A percentile compares a stretch with the other conserved stretches of the same genome.
Conservation (phyloP, 2,888 invertebrate species). For the Ochropacha duplaris region DNA sequence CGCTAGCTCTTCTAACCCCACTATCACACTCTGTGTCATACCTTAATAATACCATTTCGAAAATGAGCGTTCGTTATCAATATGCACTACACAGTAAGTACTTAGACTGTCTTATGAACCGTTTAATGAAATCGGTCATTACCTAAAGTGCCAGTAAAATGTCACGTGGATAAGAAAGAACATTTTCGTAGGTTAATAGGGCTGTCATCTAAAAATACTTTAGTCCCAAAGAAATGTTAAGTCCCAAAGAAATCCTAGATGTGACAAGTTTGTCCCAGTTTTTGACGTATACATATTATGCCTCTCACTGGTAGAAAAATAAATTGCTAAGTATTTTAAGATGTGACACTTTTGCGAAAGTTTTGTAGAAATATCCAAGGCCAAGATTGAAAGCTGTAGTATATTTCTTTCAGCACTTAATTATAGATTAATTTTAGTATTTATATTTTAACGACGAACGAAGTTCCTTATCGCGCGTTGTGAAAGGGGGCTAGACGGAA, state of each 20-base stretch:
- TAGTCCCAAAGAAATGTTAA: not conserved
- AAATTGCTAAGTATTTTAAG: not conserved
- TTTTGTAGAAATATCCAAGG: not conserved
- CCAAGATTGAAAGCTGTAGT: not conserved
- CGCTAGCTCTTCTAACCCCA: slow-evolving; percentile 12
- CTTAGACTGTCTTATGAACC: slow-evolving; percentile 49
- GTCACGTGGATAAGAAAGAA: slow-evolving; percentile 50
- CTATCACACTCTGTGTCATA: slow-evolving; percentile 18
- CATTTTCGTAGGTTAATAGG: slow-evolving; percentile 31
- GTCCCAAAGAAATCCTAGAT: slow-evolving; percentile 1
- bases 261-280: not conserved
- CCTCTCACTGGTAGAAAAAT: not conserved
- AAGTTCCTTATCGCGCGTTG: too few species aligned
- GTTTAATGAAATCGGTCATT: slow-evolving; percentile 77
- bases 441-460: too few species aligned
- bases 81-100: slow-evolving; percentile 41
- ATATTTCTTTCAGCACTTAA: not conserved
- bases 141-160: slow-evolving; percentile 64
- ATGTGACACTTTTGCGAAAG: not conserved
- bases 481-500: too few species aligned
- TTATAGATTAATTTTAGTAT: too few species aligned
- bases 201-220: slow-evolving; percentile 5
- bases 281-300: not conserved
- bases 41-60: slow-evolving; percentile 54
- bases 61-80: slow-evolving; percentile 59